Percentiles rank a stretch among this genome's conserved stretches.
Conservation (phyloP, 2,797 vertebrate species). For the Eleutherodactylus coqui region DNA sequence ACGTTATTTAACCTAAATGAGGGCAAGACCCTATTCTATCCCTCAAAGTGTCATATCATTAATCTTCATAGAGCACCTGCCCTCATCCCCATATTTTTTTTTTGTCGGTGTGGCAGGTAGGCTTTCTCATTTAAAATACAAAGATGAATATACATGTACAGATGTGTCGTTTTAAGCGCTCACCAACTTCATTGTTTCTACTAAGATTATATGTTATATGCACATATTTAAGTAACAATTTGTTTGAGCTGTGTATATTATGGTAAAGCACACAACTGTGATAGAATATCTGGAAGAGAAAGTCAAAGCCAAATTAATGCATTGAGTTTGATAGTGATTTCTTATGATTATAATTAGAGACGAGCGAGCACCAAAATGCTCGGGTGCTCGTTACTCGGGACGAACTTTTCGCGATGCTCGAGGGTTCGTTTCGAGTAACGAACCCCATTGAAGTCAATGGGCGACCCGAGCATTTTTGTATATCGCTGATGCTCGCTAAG, state of each 20-base stretch:
- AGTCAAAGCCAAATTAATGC: no score
- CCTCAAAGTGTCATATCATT: constrained; percentile 75
- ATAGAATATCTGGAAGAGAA: no score
- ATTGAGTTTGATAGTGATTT: no score
- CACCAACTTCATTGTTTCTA: background rate
- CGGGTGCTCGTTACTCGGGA: no score
- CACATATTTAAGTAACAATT: background rate
- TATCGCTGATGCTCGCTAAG: no score
- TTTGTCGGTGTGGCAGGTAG: background rate
- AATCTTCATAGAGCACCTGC: constrained; percentile 67
- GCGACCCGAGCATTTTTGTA: no score
- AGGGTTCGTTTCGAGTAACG: no score
- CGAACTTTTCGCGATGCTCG: no score
- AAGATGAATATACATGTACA: background rate
- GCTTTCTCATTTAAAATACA: background rate
- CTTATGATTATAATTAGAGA: no score
- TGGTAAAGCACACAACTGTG: background rate
- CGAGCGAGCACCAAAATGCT: no score
- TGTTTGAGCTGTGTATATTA: background rate
- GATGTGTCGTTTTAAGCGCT: background rate
- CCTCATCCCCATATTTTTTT: background rate
- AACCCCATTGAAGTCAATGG: no score
- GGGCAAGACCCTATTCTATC: constrained; percentile 78
- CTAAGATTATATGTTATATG: background rate
- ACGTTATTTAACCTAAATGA: constrained; percentile 79